Conservation (phyloP, 2,797 vertebrate genomes). For the Acestrorhynchus altus region DNA sequence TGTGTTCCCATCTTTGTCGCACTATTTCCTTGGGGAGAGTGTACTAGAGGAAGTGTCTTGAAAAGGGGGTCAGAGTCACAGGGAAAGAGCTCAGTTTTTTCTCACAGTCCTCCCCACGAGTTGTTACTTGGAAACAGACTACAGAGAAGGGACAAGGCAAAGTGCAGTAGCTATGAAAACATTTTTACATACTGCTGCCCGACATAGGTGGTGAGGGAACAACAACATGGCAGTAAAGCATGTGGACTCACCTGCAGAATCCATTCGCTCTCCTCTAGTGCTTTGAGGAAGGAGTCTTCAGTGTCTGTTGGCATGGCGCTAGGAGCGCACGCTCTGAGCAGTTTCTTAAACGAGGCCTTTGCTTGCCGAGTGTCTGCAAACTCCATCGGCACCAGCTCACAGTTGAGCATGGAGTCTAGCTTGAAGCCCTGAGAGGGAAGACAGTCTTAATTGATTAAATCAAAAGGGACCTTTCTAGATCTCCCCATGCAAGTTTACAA, state of each 20-base stretch:
- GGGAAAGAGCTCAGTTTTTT: constrained; percentile 57
- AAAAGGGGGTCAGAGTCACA: constrained; percentile 64
- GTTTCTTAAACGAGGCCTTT: constrained; percentile 94
- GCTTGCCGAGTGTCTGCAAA: constrained; percentile 93
- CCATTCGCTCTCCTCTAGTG: constrained; percentile 95
- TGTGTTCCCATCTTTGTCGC: constrained; percentile 59
- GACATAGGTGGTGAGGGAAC: background rate
- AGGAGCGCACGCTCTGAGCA: constrained; percentile 93
- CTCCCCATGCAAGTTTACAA: background rate
- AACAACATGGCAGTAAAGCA: background rate
- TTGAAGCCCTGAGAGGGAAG: constrained; percentile 84
- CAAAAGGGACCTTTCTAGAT: background rate
- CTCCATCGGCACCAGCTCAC: constrained; percentile 96
- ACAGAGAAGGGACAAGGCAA: background rate
- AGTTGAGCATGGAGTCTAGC: constrained; percentile 92
- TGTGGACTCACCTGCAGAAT: constrained; percentile 86
- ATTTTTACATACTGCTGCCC: background rate
- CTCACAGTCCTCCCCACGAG: constrained; percentile 51
- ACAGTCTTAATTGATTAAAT: background rate
- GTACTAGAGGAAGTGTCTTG: constrained; percentile 58
- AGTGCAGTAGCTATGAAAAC: background rate
- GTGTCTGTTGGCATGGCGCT: constrained; percentile 86
- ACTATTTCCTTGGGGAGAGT: constrained; percentile 67
- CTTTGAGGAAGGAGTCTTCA: constrained; percentile 92
- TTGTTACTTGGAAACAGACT: background rate